Base-by-base conservation (phyloP, 2,797 vertebrate genomes). In the Onychomys torridus region DNA sequence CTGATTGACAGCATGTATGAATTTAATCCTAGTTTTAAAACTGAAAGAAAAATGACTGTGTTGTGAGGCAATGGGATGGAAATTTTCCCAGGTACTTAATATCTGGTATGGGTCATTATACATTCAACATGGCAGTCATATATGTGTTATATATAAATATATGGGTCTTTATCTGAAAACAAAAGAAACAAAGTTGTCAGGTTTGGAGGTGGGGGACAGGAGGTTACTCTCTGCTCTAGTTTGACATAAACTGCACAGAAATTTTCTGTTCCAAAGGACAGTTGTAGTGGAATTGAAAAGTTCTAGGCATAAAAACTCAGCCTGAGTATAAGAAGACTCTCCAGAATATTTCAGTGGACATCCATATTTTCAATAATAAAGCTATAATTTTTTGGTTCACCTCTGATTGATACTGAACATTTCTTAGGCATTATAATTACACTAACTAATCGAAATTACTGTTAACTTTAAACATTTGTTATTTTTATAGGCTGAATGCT, bases 381-480 rank as follows among this genome's bases (percentile, higher is more conserved):
- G 40, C n/a, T 59, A 7, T 73, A 37, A 13, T 57, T 1, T 23
- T 85, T 88, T 37, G 12, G 5, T 1, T 43, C 3, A n/a, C 46
- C 49, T 65, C 55, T 59, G 7, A 21, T 37, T 17, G 32, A 49
- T 25, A 1, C 2, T 57, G 49, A 40, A 57, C 0, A 25, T 29
- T 14, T 27, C 25, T 76, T 37, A 37, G 21, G 2, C 19, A 25
- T 67, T 77, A 29, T 84, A 11, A 32, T 29, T 5, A 2, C 5
- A 40, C 6, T 13, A 32, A 25, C 27, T n/a, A n/a, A 57, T 11
- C 1, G 0, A 9, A 40, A 5, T 4, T 69, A 67, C 2, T 5
- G 0, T 37, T 27, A 52, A 37, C 10, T 84, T 65, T 88, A 57
- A 65, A 73, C 6, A 11, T 65, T 16, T 55, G 14, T 21, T 17